Conservation (phyloP, 2,113 vertebrate species). For the Orcinus orca region DNA sequence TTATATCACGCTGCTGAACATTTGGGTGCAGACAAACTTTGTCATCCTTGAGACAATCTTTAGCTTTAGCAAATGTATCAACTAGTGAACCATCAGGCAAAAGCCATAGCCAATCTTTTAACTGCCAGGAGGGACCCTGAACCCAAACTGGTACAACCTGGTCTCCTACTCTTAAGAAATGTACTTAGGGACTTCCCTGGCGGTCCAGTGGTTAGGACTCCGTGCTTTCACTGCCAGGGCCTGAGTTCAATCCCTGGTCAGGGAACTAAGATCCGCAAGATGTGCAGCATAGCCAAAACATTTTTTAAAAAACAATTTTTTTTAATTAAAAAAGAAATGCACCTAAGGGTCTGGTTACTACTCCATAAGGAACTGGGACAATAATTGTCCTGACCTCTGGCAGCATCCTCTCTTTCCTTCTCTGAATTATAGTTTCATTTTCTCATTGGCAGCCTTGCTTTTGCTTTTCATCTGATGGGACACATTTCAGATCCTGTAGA, state of each 20-base stretch:
- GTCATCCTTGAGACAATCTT: slow-evolving; percentile 89
- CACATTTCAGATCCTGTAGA: slow-evolving; percentile 91
- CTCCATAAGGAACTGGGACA: slow-evolving; percentile 88
- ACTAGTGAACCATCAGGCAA: slow-evolving; percentile 91
- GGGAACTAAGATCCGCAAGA: too few relatives aligned
- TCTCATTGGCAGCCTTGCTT: slow-evolving; percentile 90
- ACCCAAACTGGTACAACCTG: slow-evolving; percentile 90
- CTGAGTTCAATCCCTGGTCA: too few relatives aligned
- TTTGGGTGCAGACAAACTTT: slow-evolving; percentile 91
- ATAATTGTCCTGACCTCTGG: slow-evolving; percentile 87
- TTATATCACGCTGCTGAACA: slow-evolving; percentile 92
- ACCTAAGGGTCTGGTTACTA: slow-evolving; percentile 89
- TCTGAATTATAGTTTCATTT: slow-evolving; percentile 92
- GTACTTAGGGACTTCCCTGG: too few relatives aligned
- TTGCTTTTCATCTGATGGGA: slow-evolving; percentile 91
- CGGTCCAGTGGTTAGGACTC: too few relatives aligned
- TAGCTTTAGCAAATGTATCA: slow-evolving; percentile 93
- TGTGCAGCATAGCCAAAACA: too few relatives aligned
- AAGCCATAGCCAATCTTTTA: slow-evolving; percentile 93
- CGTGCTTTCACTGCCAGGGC: too few relatives aligned
- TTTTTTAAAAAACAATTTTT: too few relatives aligned
- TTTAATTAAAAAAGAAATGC: slow-evolving; percentile 79
- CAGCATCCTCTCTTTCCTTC: slow-evolving; percentile 91
- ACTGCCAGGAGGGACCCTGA: slow-evolving; percentile 91
- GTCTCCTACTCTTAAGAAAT: slow-evolving; percentile 87